Conservation (phyloP, 2,113 vertebrate species). For the Eurypyga helias region DNA sequence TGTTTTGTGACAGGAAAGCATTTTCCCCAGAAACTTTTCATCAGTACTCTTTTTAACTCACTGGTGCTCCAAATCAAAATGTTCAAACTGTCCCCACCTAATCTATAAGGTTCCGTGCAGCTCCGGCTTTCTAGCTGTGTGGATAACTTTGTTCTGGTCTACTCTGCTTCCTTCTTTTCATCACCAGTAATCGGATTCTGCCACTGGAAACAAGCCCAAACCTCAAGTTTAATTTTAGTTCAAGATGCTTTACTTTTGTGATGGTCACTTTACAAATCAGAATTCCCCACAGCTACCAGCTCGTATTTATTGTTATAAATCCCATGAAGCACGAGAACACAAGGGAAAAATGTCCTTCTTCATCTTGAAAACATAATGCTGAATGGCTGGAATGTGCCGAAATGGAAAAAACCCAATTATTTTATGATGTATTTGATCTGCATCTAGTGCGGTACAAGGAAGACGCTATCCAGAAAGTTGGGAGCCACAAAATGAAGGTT, state of each 20-base stretch:
- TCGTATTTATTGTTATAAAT: not conserved
- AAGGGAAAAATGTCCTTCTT: not conserved
- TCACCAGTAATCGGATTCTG: conserved; percentile 9
- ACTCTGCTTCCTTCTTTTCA: not conserved
- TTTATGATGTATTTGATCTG: not conserved
- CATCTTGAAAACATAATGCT: not conserved
- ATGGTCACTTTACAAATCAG: conserved; percentile 25
- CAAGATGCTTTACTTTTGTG: not conserved
- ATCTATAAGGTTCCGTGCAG: not conserved
- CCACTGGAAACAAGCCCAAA: conserved; percentile 14
- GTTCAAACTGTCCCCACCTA: not conserved
- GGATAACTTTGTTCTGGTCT: not conserved
- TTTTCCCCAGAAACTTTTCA: not conserved
- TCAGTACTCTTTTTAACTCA: not conserved
- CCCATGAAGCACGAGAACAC: not conserved
- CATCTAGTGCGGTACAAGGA: not conserved
- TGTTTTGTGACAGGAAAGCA: not conserved
- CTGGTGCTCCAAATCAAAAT: not conserved
- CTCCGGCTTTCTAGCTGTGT: not conserved
- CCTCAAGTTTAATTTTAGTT: conserved; percentile 43
- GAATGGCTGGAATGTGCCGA: not conserved
- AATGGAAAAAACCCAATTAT: not conserved
- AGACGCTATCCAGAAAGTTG: not conserved
- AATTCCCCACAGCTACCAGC: not conserved
- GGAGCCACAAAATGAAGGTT: not conserved